Conservation (phyloP, 2,888 invertebrate genomes). For the Scaptomyza caliginosa region DNA sequence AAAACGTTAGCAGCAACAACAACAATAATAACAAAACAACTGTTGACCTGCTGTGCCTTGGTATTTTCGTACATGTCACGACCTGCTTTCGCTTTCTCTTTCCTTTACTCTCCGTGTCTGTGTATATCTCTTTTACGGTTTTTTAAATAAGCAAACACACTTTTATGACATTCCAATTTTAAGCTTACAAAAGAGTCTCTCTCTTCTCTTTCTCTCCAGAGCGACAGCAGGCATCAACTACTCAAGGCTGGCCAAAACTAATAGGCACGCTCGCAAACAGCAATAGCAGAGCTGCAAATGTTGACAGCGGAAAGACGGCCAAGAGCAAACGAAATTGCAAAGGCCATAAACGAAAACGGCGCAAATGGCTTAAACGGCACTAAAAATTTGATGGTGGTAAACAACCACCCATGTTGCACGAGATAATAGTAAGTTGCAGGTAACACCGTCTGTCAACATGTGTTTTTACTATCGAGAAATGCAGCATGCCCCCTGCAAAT, state of each 20-base stretch:
- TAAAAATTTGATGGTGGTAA: constrained; percentile 49
- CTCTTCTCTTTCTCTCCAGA: too few relatives aligned
- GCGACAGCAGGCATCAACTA: constrained; percentile 29
- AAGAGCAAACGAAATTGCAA: constrained; percentile 55
- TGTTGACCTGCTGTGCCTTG: constrained; percentile 32
- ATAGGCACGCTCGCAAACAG: constrained; percentile 37
- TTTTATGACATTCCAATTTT: constrained; percentile 78
- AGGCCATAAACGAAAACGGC: constrained; percentile 71
- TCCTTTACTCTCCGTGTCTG: background rate
- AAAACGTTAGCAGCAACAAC: constrained; percentile 22
- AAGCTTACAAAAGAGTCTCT: constrained; percentile 57
- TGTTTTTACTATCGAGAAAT: constrained; percentile 65
- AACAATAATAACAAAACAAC: constrained; percentile 22
- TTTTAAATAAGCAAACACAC: constrained; percentile 72
- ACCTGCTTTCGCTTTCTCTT: constrained; percentile 2
- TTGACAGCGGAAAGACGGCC: constrained; percentile 30
- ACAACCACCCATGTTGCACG: constrained; percentile 5
- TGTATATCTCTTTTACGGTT: constrained; percentile 48
- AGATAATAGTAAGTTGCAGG: constrained; percentile 14
- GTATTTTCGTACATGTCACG: constrained; percentile 32
- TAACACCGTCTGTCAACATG: constrained; percentile 58
- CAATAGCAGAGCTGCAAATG: constrained; percentile 33
- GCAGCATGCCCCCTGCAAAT: constrained; percentile 46
- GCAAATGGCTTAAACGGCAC: constrained; percentile 70
- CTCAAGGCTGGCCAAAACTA: constrained; percentile 40